A percentile compares a stretch with the other conserved stretches of the same genome.
Conservation (phyloP, 2,888 invertebrate species). For the Neuroscelio doddi region DNA sequence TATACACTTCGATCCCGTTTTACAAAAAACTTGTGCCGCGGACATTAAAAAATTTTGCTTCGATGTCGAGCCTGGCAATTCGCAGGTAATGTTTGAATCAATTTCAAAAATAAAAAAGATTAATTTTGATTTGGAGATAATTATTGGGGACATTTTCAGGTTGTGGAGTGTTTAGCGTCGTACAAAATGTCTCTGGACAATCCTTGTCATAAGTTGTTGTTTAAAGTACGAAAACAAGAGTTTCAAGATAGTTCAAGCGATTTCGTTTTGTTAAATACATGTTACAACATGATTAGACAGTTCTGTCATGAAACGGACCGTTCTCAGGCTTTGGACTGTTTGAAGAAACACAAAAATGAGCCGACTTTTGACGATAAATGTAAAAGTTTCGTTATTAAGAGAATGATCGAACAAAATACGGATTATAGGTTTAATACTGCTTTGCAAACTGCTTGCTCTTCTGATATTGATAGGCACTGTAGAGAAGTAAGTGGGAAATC, state of each 20-base stretch:
- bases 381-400: conserved; percentile 85
- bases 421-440: conserved; percentile 93
- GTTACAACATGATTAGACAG: conserved; percentile 88
- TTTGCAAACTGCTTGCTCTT: conserved; percentile 85
- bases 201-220: conserved; percentile 85
- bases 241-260: conserved; percentile 90
- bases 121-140: conserved; percentile 7
- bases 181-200: conserved; percentile 77
- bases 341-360: conserved; percentile 86
- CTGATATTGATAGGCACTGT: conserved; percentile 86
- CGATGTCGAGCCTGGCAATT: conserved; percentile 79
- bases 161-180: conserved; percentile 84
- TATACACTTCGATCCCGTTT: conserved; percentile 86
- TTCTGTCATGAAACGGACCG: conserved; percentile 83
- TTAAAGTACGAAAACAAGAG: conserved; percentile 89
- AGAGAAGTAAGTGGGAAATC: conserved; percentile 70
- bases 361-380: conserved; percentile 87
- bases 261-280: conserved; percentile 86
- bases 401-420: conserved; percentile 91
- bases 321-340: conserved; percentile 82
- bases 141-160: conserved; percentile 73
- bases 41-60: conserved; percentile 86
- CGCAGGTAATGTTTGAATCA: conserved; percentile 69
- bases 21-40: conserved; percentile 85
- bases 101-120: neutral